Evolutionary conservation across 2,888 invertebrate genomes (phyloP).

Genomic region (Eupeodes latifasciatus): DNA sequence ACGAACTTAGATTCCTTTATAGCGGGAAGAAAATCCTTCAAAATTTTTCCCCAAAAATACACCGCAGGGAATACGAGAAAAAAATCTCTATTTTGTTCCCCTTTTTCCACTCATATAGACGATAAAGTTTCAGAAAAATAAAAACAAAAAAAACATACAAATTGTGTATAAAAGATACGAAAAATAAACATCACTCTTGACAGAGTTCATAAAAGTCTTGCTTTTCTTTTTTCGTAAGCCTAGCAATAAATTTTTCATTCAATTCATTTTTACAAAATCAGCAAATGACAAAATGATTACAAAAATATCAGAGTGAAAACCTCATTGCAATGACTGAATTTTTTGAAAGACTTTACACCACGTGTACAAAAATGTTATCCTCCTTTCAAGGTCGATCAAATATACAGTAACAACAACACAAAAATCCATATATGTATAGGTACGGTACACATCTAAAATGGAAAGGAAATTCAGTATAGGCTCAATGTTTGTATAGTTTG

Average conservation of each 20-base stretch:
- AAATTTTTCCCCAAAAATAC: slow-evolving; percentile 32
- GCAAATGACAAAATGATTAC: slow-evolving; percentile 33
- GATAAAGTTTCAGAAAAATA: slow-evolving; percentile 3
- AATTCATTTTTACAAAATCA: slow-evolving; percentile 46
- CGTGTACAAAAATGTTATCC: slow-evolving; percentile 10
- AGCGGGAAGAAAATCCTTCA: background rate
- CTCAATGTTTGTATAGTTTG: background rate
- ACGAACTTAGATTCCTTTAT: background rate
- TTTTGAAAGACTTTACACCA: slow-evolving; percentile 20
- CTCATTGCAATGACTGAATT: slow-evolving; percentile 14
- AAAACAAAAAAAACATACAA: slow-evolving; percentile 30
- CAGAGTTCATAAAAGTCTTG: slow-evolving; percentile 33
- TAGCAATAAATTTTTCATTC: slow-evolving; percentile 50
- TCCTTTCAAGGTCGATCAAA: slow-evolving; percentile 35
- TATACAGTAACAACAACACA: background rate
- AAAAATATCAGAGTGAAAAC: background rate
- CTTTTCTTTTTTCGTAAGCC: slow-evolving; percentile 4
- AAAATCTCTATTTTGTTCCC: background rate
- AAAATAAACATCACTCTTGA: slow-evolving; percentile 11
- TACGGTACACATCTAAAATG: background rate
- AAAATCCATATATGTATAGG: background rate
- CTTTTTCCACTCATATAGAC: slow-evolving; percentile 16
- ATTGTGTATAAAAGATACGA: slow-evolving; percentile 20
- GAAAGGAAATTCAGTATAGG: background rate
- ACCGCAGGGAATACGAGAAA: slow-evolving; percentile 47